A percentile compares a stretch with the other conserved stretches of the same genome.
Evolutionary conservation across 2,113 vertebrate genomes (phyloP).

Genomic region (Ranitomeya imitator): DNA sequence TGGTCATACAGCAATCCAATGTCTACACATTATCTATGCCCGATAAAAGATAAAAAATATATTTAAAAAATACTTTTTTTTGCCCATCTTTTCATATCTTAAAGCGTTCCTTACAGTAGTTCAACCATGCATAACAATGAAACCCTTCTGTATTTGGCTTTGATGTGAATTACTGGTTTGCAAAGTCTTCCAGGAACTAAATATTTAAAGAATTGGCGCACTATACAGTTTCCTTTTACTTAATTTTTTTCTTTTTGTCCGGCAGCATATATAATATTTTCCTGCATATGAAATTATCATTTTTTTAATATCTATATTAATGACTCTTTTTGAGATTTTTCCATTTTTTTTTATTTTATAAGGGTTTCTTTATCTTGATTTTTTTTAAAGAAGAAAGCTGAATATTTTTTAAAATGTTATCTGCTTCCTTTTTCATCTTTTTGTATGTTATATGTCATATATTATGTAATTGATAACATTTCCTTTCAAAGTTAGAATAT

Average conservation of each 20-base stretch:
- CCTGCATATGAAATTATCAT: neutral
- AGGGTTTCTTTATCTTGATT: neutral
- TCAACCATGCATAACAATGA: neutral
- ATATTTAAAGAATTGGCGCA: neutral
- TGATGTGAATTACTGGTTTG: conserved; percentile 38
- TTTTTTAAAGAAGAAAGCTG: too few species aligned
- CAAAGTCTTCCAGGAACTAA: conserved; percentile 8
- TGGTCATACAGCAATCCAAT: neutral
- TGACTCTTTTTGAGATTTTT: neutral
- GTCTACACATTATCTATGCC: neutral
- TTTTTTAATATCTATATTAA: neutral
- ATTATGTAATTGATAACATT: too few species aligned
- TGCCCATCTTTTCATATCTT: neutral
- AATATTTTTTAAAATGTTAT: too few species aligned
- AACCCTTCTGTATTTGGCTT: neutral
- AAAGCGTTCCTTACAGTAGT: neutral
- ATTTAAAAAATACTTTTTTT: neutral
- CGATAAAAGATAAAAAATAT: neutral
- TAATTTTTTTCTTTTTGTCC: neutral
- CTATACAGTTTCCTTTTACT: conserved; percentile 11
- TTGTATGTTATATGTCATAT: too few species aligned
- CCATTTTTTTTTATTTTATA: neutral
- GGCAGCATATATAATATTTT: neutral
- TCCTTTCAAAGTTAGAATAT: too few species aligned
- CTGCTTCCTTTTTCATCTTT: too few species aligned